Base-by-base conservation (phyloP, 2,888 invertebrate genomes). In the Cosmia trapezina region DNA sequence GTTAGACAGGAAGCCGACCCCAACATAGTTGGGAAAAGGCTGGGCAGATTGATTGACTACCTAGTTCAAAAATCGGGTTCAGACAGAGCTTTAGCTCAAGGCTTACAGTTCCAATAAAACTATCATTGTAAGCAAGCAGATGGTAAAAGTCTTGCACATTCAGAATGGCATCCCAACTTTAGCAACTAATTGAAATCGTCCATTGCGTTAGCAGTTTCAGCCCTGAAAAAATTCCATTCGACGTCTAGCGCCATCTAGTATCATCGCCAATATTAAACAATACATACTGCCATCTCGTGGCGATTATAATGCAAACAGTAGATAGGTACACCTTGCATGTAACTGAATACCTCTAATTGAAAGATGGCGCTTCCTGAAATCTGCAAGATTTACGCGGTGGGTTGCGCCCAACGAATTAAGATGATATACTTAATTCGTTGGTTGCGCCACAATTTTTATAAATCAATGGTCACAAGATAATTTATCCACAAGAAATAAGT, bases 301-400 rank as follows among this genome's bases (percentile, higher is more conserved):
- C 17, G 9, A 28, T 37, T 19, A 11, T 3, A 45, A 9, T 17
- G 14, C 19, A 37, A 45, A 73, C 22, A 14, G 17, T 45, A 43
- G 33, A 14, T 43, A 49, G 33, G 17, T 43, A 49, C 4, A n/a
- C 12, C 12, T 53, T 6, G 19, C n/a, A 22, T 22, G 9, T 22
- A 43, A 41, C 14, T 77, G 14, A 47, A 47, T 19, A 9, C 1
- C 7, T 41, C 4, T n/a, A 19, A n/a, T 9, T 53, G 2, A 68
- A 60, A 59, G 74, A 37, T 78, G 78, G 49, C 77, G 67, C 33
- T 73, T 43, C 8, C 22, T 76, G 19, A 56, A 63, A 51, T 8
- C 6, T 33, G 14, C 22, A 17, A 41, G 2, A 43, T 14, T 33
- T 7, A 64, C 19, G 19, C 17, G 28, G 19, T 47, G 47, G 4